These are phyloP conservation scores for Caenorhabditis zanzibari DNA, from an alignment of 2,888 invertebrate species.

Conservation along the genomic window DNA sequence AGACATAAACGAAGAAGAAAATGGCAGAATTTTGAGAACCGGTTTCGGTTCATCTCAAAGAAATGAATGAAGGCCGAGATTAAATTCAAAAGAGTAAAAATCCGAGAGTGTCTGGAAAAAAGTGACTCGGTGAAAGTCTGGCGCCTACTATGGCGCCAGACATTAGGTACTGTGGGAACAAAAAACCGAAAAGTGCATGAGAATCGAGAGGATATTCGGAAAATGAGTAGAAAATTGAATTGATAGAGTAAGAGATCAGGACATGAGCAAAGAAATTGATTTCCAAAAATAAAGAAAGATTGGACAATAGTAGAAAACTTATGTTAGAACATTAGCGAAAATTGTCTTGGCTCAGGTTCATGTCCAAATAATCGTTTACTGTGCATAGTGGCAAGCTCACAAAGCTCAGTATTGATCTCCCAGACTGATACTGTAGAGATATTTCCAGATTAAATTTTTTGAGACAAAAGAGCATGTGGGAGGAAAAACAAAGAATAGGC, in stretches of 20 bases:
- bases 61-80: constrained; percentile 8
- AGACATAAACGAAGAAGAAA: constrained; percentile 40
- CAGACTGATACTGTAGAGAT: constrained; percentile 3
- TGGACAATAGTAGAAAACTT: background rate
- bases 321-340: background rate
- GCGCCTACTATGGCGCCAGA: background rate
- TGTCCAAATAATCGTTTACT: too few species aligned
- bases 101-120: background rate
- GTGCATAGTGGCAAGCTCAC: too few species aligned
- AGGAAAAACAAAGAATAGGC: constrained; percentile 2
- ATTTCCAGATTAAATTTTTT: background rate
- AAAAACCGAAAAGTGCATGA: constrained; percentile 17
- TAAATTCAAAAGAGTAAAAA: constrained; percentile 1
- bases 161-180: background rate
- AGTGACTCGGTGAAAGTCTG: background rate
- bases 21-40: constrained; percentile 45
- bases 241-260: background rate
- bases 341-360: background rate
- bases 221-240: background rate
- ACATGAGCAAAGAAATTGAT: background rate
- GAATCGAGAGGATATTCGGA: background rate
- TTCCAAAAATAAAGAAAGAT: background rate
- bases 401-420: too few species aligned
- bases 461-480: constrained; percentile 7
- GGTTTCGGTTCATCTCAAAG: constrained; percentile 38